phyloP scores from a whole-genome alignment of 2,113 vertebrate species.

The Isurus oxyrinchus region DNA sequence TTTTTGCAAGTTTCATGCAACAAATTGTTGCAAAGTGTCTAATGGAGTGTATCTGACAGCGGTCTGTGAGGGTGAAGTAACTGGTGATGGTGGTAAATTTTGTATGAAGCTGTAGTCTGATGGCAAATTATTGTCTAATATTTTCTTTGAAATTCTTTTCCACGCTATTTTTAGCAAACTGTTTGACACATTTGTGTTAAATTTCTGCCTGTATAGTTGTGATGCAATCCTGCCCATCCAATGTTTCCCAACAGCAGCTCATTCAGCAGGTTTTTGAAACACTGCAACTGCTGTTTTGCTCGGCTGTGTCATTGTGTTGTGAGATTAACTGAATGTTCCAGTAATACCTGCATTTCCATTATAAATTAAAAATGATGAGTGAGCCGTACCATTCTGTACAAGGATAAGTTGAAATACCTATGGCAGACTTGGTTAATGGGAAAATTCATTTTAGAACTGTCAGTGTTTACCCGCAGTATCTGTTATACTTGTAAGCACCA shows the following conservation, averaged over 20 bases:
- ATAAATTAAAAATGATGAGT: not conserved
- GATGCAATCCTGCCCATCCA: not conserved
- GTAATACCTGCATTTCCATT: not conserved
- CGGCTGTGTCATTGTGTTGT: not conserved
- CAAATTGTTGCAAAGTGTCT: not conserved
- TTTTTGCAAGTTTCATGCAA: not conserved
- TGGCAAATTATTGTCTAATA: not conserved
- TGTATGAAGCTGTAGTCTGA: not conserved
- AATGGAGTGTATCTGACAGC: not conserved
- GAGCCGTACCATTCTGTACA: not conserved
- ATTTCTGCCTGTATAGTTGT: not conserved
- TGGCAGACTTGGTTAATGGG: not conserved
- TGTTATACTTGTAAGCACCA: not conserved
- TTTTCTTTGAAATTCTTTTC: not conserved
- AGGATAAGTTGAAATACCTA: not conserved
- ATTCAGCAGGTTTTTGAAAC: too few species aligned
- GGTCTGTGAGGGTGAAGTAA: not conserved
- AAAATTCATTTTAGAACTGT: not conserved
- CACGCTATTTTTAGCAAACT: not conserved
- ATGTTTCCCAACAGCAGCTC: not conserved
- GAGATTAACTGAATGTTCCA: not conserved
- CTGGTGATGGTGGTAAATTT: conserved; percentile 14
- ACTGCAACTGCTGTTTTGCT: not conserved
- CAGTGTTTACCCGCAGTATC: not conserved
- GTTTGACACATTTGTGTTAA: not conserved